Evolutionary conservation across 2,888 invertebrate species (phyloP), one percentile per base, ranked within the genome.

Genomic region (Crioceris asparagi): DNA sequence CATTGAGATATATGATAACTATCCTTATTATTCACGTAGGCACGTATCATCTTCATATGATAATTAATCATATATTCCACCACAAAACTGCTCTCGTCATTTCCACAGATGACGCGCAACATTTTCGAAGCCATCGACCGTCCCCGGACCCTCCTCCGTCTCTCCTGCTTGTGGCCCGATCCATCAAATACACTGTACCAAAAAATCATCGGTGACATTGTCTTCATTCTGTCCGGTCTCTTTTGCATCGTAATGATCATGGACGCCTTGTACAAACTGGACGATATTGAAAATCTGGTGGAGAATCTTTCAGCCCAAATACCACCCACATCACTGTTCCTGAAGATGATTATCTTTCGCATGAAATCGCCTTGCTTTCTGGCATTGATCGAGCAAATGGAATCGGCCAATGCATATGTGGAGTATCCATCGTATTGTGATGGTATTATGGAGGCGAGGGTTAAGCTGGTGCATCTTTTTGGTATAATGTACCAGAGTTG

Each of bases 101-200:
- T n/a, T n/a, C n/a, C n/a, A 8, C n/a, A 8, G 8, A 31, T 12
- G 8, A 31, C 12, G 12, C 18, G 11, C 32, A 32, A 33, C 27
- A 16, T 38, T 7, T 26, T 32, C 4, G 35, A 38, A 8, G 41
- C 26, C 15, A 35, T 38, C 11, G 23, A 18, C 6, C 26, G 23
- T 4, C 35, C 35, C 7, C 29, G 17, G 12, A 29, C 5, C 17
- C 8, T 33, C 15, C 18, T 39, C 18, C 21, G 4, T 3, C 10
- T 35, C 3, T 29, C 41, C 2, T 37, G 41, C 7, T 32, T 31
- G 3, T 41, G 41, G 41, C 41, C 41, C 3, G 31, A 34, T 14
- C 8, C 6, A 6, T 17, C 18, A 10, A 17, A 27, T 21, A 16
- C 38, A 2, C 8, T 14, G 7, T 21, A 15, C 16, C 19, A 23